Percentiles rank a stretch among this genome's conserved stretches.
phyloP scores from a whole-genome alignment of 2,888 invertebrate species.

The Chymomyza caudatula region DNA sequence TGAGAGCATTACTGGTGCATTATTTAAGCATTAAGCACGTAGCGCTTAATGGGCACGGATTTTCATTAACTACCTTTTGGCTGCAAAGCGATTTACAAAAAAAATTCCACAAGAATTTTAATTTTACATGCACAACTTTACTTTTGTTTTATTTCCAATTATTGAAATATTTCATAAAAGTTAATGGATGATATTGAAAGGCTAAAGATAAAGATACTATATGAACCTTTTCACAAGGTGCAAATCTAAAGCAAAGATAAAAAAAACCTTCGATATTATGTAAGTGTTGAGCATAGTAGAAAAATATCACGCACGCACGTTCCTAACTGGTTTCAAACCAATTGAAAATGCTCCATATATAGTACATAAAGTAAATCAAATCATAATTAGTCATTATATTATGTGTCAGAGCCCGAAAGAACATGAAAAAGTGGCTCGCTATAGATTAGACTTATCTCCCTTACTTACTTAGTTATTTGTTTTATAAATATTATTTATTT shows the following conservation, averaged over 20 bases:
- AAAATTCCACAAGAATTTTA: too few relatives aligned
- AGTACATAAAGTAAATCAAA: background rate
- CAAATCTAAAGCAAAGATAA: constrained; percentile 2
- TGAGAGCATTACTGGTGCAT: too few relatives aligned
- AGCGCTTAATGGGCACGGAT: too few relatives aligned
- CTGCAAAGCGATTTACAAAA: too few relatives aligned
- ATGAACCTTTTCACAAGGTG: background rate
- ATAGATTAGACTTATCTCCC: background rate
- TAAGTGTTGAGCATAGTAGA: constrained; percentile 30
- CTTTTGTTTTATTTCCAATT: too few relatives aligned
- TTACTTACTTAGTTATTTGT: background rate
- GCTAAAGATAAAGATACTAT: too few relatives aligned
- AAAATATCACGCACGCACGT: constrained; percentile 50
- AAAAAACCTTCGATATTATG: constrained; percentile 2
- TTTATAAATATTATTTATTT: background rate
- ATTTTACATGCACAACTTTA: too few relatives aligned
- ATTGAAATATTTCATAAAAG: too few relatives aligned
- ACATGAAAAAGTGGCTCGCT: background rate
- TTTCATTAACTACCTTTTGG: too few relatives aligned
- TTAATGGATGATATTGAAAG: too few relatives aligned
- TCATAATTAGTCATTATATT: background rate
- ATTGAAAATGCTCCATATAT: background rate
- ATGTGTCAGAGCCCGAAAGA: background rate
- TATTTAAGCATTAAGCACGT: too few relatives aligned
- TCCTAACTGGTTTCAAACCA: background rate